Percentiles rank a stretch among this genome's conserved stretches.
phyloP scores from a whole-genome alignment of 1,140 invertebrate species.

The Palaemon carinicauda region DNA sequence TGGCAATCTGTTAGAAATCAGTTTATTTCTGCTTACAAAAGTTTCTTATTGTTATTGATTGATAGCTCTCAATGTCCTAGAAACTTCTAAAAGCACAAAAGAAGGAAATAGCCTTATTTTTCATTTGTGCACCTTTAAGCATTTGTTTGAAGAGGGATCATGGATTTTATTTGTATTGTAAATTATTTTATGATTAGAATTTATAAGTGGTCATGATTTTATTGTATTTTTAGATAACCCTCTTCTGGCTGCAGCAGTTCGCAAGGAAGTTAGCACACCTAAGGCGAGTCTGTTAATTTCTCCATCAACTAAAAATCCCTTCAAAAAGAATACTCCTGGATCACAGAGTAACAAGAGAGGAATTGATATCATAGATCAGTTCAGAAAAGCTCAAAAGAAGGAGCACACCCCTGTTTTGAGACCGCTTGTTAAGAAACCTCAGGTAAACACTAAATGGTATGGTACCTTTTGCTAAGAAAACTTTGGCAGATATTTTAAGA shows the following conservation, averaged over 20 bases:
- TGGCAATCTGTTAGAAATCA: no score
- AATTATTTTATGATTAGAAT: neutral
- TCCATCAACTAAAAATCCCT: neutral
- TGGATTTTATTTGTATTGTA: no score
- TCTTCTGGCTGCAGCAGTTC: slow-evolving; percentile 13
- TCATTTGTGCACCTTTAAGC: no score
- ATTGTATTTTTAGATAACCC: slow-evolving; percentile 53
- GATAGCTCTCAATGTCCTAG: no score
- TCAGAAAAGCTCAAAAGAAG: slow-evolving; percentile 35
- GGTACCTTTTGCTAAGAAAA: neutral
- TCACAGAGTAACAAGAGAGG: slow-evolving; percentile 6
- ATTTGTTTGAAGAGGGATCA: no score
- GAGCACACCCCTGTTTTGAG: slow-evolving; percentile 27
- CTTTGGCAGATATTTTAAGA: neutral
- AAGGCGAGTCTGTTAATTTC: neutral
- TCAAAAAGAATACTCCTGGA: neutral
- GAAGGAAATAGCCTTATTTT: no score
- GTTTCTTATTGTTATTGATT: no score
- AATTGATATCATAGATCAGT: slow-evolving; percentile 47
- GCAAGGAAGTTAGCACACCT: neutral
- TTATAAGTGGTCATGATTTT: slow-evolving; percentile 31
- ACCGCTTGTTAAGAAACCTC: slow-evolving; percentile 40
- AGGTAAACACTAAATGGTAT: neutral
- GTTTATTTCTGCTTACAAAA: no score
- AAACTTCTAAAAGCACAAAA: no score